Evolutionary conservation across 2,797 vertebrate species (phyloP).

Genomic region (Parambassis ranga): DNA sequence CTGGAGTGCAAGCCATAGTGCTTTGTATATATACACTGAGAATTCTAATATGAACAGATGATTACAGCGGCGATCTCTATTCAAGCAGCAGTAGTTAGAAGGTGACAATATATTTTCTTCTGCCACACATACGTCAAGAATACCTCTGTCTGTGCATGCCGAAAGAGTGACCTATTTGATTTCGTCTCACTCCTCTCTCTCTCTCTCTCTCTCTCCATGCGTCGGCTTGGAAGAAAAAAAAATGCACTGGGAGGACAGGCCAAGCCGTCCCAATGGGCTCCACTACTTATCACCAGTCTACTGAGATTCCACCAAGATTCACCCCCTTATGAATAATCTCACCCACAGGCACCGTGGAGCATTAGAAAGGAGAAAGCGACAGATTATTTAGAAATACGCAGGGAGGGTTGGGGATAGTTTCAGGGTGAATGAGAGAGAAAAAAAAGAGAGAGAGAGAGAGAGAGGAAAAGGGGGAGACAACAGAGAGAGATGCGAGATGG

Average conservation of each 20-base stretch:
- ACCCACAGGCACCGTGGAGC: conserved; percentile 86
- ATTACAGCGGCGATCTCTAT: background rate
- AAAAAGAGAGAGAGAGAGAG: conserved; percentile 59
- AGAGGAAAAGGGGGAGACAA: conserved; percentile 1
- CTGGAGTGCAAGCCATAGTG: background rate
- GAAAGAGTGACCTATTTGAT: conserved; percentile 69
- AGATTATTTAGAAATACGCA: conserved; percentile 91
- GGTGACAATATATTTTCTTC: background rate
- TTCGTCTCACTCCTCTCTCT: conserved; percentile 38
- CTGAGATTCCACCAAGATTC: conserved; percentile 92
- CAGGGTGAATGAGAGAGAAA: conserved; percentile 35
- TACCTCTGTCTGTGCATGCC: conserved; percentile 28
- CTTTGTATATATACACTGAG: background rate
- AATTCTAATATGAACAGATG: background rate
- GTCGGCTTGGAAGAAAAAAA: conserved; percentile 64
- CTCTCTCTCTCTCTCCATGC: conserved; percentile 24
- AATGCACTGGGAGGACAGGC: conserved; percentile 89
- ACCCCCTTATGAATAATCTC: conserved; percentile 94
- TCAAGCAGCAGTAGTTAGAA: background rate
- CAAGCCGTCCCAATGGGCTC: conserved; percentile 89
- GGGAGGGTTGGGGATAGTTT: conserved; percentile 55
- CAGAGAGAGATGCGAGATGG: conserved; percentile 67
- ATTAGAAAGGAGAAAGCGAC: conserved; percentile 70
- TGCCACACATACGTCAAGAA: conserved; percentile 36
- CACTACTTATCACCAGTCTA: conserved; percentile 96